phyloP scores from a whole-genome alignment of 2,113 vertebrate species.

The Indri indri region DNA sequence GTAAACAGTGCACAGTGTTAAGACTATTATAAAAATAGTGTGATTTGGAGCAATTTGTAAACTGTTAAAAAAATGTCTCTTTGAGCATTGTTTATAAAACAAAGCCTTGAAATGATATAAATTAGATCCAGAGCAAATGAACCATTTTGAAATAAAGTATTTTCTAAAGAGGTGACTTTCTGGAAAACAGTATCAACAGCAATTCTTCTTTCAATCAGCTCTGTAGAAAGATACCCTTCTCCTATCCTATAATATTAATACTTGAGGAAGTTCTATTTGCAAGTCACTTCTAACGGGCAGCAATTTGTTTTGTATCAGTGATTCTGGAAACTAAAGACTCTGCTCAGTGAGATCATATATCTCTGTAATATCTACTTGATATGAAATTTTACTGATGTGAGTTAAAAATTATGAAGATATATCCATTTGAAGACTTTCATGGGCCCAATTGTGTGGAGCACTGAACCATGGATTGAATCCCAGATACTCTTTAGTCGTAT shows the following conservation, averaged over 20 bases:
- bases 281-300: conserved; percentile 60
- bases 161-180: conserved; percentile 59
- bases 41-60: conserved; percentile 46
- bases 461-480: background rate
- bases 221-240: conserved; percentile 33
- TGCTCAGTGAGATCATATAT: conserved; percentile 25
- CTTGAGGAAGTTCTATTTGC: conserved; percentile 54
- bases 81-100: conserved; percentile 57
- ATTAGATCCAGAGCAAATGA: conserved; percentile 68
- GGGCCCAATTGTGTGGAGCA: background rate
- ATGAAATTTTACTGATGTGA: background rate
- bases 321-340: conserved; percentile 39
- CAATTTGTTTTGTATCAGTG: conserved; percentile 64
- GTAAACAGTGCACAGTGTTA: background rate
- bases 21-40: background rate
- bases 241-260: conserved; percentile 15
- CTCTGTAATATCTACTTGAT: conserved; percentile 10
- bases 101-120: conserved; percentile 32
- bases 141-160: conserved; percentile 51
- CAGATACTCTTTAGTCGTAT: background rate
- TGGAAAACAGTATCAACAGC: conserved; percentile 28
- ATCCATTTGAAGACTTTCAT: background rate
- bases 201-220: conserved; percentile 54
- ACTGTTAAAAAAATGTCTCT: conserved; percentile 32
- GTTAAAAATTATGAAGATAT: conserved; percentile 27